Evolutionary conservation across 2,888 invertebrate species (phyloP), one percentile per base, ranked within the genome.

Genomic region (Polydrusus tereticollis): DNA sequence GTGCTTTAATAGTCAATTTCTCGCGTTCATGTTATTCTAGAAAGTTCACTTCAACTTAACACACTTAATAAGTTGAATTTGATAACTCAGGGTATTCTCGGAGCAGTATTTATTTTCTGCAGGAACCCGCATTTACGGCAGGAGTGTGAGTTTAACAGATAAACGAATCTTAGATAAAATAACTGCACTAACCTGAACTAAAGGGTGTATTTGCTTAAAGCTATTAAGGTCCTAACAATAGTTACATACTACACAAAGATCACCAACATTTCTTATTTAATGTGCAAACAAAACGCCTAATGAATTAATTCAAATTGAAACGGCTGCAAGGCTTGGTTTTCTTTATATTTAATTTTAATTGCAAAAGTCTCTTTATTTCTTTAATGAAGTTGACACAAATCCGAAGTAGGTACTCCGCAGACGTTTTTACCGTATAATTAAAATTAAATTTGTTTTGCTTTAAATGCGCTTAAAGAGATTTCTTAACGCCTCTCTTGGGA

Each of bases 341-440:
- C 77, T 76, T 78, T 80, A 79, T 78, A 77, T 81, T 80, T 78
- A 80, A 80, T 80, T 81, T 80, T 80, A 80, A 81, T 81, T 80
- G 80, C 80, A 76, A 80, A 80, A 78, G 71, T 78, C 80, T 80
- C 80, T 78, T 81, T 81, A 81, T 80, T 80, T 78, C 80, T 79
- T 79, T 80, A 81, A 81, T 80, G 80, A 80, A 80, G 81, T 81
- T 79, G 80, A 80, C 80, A 80, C 79, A 77, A 78, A 78, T 80
- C 78, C 77, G 76, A 65, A 80, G 75, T 76, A 80, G n/a, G n/a
- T n/a, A n/a, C n/a, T 77, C 78, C 76, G 77, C 76, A 77, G 77
- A 77, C 77, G 80, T 78, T 78, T 80, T 79, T 75, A 73, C 77
- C 74, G 76, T 79, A 77, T 78, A 80, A 81, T 80, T 80, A 77